Evolutionary conservation across 1,140 invertebrate species (phyloP), one percentile per base, ranked within the genome.

Genomic region (Thrips palmi): DNA sequence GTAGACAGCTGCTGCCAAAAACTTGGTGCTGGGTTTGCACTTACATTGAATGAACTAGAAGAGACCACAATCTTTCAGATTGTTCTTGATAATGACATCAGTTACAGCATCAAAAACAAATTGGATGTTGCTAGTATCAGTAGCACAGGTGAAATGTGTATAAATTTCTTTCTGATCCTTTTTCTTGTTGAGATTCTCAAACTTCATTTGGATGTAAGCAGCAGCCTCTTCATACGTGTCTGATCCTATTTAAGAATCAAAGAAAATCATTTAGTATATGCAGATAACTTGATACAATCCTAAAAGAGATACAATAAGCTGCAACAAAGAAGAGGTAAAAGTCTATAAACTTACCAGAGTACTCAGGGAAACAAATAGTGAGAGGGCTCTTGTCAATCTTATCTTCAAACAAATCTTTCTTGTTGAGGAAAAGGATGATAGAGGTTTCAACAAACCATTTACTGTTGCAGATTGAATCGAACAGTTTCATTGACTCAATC

Each of bases 381-480:
- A 96, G 59, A n/a, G 87, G 83, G 48, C 83, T 91, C 59, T 81
- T 78, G 39, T 64, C 68, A 47, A 89, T 91, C 63, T 89, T 89
- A 47, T 89, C 85, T 53, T 91, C 85, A 56, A 96, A 96, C 36
- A 96, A 65, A 71, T 96, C 91, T 58, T 93, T 93, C 53, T 96
- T 96, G 60, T 96, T 96, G 18, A 96, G 64, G 59, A 96, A 96
- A 32, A 96, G 65, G 53, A 94, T 94, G 44, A 94, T 94, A n/a
- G 88, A 93, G 11, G 91, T 94, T 49, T 94, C 87, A 35, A 87
- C 82, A 56, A 94, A 94, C 89, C 89, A 96, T 62, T 94, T 94
- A 56, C 89, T 93, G 62, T 94, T 94, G 58, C 91, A 96, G 53
- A 96, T 96, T 2, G 81, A 85, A 62, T 96, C 91, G 60, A 94